Evolutionary conservation across 1,140 invertebrate species (phyloP).

Genomic region (Caenorhabditis latens): DNA sequence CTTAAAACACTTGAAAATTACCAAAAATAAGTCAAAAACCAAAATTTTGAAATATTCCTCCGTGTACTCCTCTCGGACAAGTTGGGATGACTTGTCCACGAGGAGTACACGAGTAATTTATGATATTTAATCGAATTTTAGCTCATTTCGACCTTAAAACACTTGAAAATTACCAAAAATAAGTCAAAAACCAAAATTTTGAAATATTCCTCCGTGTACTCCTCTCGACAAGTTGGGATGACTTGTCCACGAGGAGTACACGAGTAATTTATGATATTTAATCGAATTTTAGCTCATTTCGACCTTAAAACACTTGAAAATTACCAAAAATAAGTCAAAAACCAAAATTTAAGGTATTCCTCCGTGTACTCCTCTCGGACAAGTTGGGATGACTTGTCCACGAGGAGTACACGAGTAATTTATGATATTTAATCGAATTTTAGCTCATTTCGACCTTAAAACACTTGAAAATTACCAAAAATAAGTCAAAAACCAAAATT

Average conservation of each 20-base stretch:
- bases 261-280: no score
- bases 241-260: no score
- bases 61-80: no score
- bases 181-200: not conserved
- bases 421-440: no score
- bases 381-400: no score
- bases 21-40: not conserved
- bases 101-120: no score
- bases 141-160: not conserved
- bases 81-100: no score
- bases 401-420: no score
- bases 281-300: not conserved
- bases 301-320: no score
- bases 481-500: not conserved
- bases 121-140: not conserved
- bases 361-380: no score
- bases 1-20: no score
- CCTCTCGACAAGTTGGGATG: no score
- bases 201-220: not conserved
- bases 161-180: not conserved
- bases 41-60: conserved; percentile 52
- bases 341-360: not conserved
- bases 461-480: not conserved
- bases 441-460: not conserved
- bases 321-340: not conserved